Base-by-base conservation (phyloP, 2,113 vertebrate species). In the Plestiodon gilberti region DNA sequence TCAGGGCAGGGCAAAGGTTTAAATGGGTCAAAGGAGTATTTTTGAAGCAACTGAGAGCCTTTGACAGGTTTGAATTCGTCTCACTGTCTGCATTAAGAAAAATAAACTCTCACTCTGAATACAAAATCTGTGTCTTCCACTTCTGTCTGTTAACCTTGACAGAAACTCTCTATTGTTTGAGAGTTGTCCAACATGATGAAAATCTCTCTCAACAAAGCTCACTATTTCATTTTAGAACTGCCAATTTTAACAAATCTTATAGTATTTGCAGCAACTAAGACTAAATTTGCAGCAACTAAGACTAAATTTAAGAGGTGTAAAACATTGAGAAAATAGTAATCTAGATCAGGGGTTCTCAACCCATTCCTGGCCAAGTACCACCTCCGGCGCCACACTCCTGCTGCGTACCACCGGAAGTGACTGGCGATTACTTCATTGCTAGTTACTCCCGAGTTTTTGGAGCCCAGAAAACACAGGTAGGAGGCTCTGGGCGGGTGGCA, bases 1-100 rank as follows among this genome's bases (percentile, higher is more conserved):
- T 81, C 38, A 52, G 80, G 78, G 88, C 80, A 92, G 82, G 85
- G 82, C 43, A 30, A 90, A 90, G 73, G 89, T 88, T 78, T 78
- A 55, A 55, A 25, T 55, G n/a, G 33, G 81, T 79, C 67, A 70
- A 33, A 15, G 9, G 13, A 1, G 3, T 79, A 65, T 79, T 74
- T 87, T 65, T 79, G 67, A 88, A 64, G 48, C 43, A 79, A 65
- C 43, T 64, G 67, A 73, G 79, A 64, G 23, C 6, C 2, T 74
- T 74, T 64, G 35, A 40, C n/a, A 28, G 30, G 13, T 74, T 15
- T 40, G 67, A 55, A 74, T 79, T n/a, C 30, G 80, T 80, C 65
- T 73, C 22, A 73, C 28, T 38, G 43, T 64, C 55, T 88, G 4
- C n/a, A 40, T 78, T 40, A 20, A 83, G 40, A 75, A 61, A 35